phyloP scores from a whole-genome alignment of 1,140 invertebrate species.

The Trachymyrmex septentrionalis region DNA sequence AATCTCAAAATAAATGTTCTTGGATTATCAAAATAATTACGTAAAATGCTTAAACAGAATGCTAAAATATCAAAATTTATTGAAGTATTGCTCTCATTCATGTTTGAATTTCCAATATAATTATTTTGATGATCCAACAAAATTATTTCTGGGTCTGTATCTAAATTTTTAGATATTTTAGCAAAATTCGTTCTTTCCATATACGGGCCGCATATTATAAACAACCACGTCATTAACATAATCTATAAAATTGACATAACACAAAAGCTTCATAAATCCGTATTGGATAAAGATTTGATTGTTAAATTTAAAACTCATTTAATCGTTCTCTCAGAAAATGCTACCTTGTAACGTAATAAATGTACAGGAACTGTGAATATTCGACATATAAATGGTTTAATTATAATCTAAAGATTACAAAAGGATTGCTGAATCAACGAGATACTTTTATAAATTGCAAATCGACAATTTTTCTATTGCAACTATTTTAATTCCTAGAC shows the following conservation, averaged over 20 bases:
- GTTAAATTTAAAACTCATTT: constrained; percentile 6
- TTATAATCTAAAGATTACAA: background rate
- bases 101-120: too few species aligned
- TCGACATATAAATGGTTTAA: background rate
- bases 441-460: background rate
- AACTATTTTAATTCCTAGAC: background rate
- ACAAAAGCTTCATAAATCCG: background rate
- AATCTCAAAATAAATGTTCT: too few species aligned
- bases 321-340: background rate
- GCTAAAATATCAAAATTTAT: too few species aligned
- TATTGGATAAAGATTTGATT: background rate
- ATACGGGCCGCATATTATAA: background rate
- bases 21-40: too few species aligned
- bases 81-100: too few species aligned
- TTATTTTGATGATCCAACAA: too few species aligned
- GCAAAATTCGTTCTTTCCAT: too few species aligned
- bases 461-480: background rate
- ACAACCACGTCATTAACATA: background rate
- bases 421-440: background rate
- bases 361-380: background rate
- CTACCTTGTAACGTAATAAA: background rate
- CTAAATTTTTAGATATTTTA: too few species aligned
- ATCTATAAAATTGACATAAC: background rate
- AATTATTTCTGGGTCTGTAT: too few species aligned
- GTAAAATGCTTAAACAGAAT: too few species aligned